Percentiles rank a stretch among this genome's conserved stretches.
These are phyloP conservation scores for Laodelphax striatellus DNA, from an alignment of 1,140 invertebrate species.

Conservation along the genomic window DNA sequence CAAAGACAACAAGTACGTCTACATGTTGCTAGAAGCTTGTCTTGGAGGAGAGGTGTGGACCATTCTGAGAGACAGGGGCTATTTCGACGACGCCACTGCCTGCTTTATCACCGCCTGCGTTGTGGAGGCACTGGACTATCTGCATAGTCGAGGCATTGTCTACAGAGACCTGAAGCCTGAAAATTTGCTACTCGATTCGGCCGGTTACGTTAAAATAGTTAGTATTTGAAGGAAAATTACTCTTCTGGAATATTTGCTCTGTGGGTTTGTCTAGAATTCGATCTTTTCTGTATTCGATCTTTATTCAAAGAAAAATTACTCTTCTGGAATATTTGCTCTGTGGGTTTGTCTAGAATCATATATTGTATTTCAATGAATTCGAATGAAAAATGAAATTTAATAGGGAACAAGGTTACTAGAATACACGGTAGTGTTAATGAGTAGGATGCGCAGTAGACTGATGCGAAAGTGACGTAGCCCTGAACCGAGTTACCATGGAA, in stretches of 20 bases:
- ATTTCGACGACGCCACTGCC: slow-evolving; percentile 74
- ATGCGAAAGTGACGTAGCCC: no score
- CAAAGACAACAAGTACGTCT: slow-evolving; percentile 89
- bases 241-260: no score
- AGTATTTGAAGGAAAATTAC: slow-evolving; percentile 11
- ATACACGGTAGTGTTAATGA: no score
- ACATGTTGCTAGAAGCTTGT: slow-evolving; percentile 94
- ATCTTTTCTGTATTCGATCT: no score
- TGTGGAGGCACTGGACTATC: slow-evolving; percentile 80
- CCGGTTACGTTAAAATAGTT: slow-evolving; percentile 87
- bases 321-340: no score
- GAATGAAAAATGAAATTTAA: no score
- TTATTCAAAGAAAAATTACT: neutral
- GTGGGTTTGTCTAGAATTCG: no score
- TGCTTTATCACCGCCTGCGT: slow-evolving; percentile 87
- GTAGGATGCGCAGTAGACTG: no score
- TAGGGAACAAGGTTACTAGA: no score
- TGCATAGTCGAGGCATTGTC: slow-evolving; percentile 77
- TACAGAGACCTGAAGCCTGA: slow-evolving; percentile 94
- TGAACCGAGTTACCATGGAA: no score
- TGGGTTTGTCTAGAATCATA: no score
- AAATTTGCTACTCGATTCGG: slow-evolving; percentile 76
- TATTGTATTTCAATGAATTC: no score
- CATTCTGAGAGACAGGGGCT: slow-evolving; percentile 61
- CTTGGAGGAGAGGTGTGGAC: slow-evolving; percentile 97